Evolutionary conservation across 2,797 vertebrate species (phyloP).

Genomic region (Helicolenus hilgendorfi): DNA sequence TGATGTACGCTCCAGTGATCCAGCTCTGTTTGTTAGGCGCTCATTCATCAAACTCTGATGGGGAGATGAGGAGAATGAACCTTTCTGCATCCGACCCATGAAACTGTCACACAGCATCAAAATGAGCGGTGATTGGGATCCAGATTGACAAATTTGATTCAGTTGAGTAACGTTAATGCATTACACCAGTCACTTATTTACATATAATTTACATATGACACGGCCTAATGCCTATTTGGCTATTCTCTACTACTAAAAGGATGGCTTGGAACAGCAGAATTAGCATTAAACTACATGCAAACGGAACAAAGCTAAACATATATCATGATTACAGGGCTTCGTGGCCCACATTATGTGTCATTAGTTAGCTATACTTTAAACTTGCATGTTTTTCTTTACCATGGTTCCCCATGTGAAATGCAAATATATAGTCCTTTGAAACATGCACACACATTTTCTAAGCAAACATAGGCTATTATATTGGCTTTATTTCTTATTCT

Average conservation of each 20-base stretch:
- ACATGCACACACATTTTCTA: background rate
- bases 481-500: background rate
- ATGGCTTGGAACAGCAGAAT: background rate
- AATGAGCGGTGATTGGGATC: background rate
- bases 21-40: background rate
- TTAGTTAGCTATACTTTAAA: background rate
- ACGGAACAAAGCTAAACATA: background rate
- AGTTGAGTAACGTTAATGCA: background rate
- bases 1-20: background rate
- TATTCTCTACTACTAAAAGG: background rate
- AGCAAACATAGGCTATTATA: background rate
- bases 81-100: background rate
- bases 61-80: background rate
- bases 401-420: background rate
- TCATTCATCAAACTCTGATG: conserved; percentile 12
- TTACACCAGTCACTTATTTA: background rate
- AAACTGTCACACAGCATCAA: conserved; percentile 24
- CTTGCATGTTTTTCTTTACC: background rate
- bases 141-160: conserved; percentile 8
- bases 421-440: background rate
- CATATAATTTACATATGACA: conserved; percentile 5
- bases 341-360: background rate
- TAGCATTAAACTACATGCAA: background rate
- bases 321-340: background rate
- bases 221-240: background rate